A percentile compares a stretch with the other conserved stretches of the same genome.
These are phyloP conservation scores for Sebastes taczanowskii DNA, from an alignment of 2,797 vertebrate species.

Conservation along the genomic window DNA sequence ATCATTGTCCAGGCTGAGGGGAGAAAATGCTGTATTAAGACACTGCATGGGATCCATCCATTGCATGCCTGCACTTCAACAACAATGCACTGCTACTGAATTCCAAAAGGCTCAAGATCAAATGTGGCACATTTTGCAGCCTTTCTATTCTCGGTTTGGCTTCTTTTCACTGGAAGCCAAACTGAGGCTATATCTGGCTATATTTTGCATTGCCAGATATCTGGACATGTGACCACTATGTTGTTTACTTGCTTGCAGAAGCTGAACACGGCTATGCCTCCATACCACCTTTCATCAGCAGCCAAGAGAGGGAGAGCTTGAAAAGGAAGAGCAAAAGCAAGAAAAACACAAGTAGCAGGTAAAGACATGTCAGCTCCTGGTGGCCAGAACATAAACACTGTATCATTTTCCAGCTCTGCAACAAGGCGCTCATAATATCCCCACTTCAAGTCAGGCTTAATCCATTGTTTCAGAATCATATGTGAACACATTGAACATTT, in stretches of 20 bases:
- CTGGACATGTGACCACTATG: conserved; percentile 61
- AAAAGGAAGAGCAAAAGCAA: conserved; percentile 93
- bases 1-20: conserved; percentile 81
- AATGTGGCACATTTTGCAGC: conserved; percentile 14
- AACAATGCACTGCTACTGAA: background rate
- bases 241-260: conserved; percentile 85
- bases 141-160: conserved; percentile 1
- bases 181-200: conserved; percentile 1
- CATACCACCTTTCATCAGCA: conserved; percentile 91
- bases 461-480: background rate
- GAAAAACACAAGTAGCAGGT: conserved; percentile 95
- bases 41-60: conserved; percentile 36
- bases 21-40: conserved; percentile 48
- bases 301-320: conserved; percentile 88
- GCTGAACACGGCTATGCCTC: conserved; percentile 97
- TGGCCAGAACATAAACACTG: background rate
- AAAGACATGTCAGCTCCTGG: conserved; percentile 50
- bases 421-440: background rate
- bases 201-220: conserved; percentile 49
- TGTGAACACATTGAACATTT: background rate
- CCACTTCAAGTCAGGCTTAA: background rate
- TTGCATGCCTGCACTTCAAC: conserved; percentile 11
- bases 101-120: background rate
- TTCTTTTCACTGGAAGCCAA: background rate
- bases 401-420: conserved; percentile 15